Evolutionary conservation across 2,888 invertebrate genomes (phyloP).

Genomic region (Macropis europaea): DNA sequence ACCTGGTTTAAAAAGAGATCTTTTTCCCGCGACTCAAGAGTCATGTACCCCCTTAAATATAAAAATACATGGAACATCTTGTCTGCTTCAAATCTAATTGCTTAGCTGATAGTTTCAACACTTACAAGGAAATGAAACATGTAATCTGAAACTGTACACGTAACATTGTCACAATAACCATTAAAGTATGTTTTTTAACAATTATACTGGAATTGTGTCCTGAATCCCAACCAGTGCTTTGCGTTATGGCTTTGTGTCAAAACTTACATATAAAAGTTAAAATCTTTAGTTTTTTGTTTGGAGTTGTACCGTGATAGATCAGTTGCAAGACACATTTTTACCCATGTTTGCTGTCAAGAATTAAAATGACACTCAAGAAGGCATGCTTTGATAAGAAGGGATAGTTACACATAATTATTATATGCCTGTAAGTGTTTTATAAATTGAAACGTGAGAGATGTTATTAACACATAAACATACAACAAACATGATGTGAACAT

Average conservation of each 20-base stretch:
- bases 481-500: conserved; percentile 63
- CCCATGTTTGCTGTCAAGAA: conserved; percentile 14
- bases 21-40: conserved; percentile 30
- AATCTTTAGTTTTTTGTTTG: conserved; percentile 22
- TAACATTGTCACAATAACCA: conserved; percentile 42
- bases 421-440: conserved; percentile 1
- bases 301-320: conserved; percentile 28
- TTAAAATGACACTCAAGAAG: conserved; percentile 30
- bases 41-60: conserved; percentile 51
- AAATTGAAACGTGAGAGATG: conserved; percentile 28
- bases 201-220: conserved; percentile 31
- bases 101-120: conserved; percentile 31
- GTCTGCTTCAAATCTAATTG: conserved; percentile 26
- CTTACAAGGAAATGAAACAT: conserved; percentile 38
- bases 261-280: conserved; percentile 44
- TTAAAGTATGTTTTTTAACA: conserved; percentile 39
- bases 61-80: conserved; percentile 42
- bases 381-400: conserved; percentile 26
- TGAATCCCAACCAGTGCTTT: conserved; percentile 43
- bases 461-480: conserved; percentile 51
- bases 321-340: conserved; percentile 4
- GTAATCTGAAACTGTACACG: conserved; percentile 43
- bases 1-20: conserved; percentile 17
- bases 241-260: conserved; percentile 14
- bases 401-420: not conserved